Percentiles rank a stretch among this genome's conserved stretches.
phyloP scores from a whole-genome alignment of 2,888 invertebrate species.

The Tachystola acroxantha region DNA sequence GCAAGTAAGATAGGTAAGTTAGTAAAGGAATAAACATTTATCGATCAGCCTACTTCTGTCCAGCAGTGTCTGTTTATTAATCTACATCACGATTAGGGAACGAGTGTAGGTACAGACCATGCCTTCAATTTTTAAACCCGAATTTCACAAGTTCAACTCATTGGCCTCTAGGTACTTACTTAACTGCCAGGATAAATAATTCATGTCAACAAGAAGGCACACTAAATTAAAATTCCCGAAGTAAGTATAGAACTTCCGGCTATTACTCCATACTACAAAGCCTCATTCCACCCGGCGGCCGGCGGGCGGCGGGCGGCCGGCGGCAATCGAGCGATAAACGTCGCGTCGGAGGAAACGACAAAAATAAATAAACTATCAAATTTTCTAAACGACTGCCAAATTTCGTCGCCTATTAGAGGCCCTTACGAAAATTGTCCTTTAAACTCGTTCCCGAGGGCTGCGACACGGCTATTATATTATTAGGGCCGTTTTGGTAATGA shows the following conservation, averaged over 20 bases:
- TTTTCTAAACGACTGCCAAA: constrained; percentile 64
- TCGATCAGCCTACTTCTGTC: too few relatives aligned
- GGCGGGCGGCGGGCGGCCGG: constrained; percentile 20
- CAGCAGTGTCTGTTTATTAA: too few relatives aligned
- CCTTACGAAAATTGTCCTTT: constrained; percentile 67
- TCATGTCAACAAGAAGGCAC: not conserved
- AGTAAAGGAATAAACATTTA: too few relatives aligned
- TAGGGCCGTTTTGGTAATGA: constrained; percentile 74
- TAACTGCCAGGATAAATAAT: too few relatives aligned
- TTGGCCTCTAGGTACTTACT: too few relatives aligned
- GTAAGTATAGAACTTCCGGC: constrained; percentile 31
- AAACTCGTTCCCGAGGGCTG: constrained; percentile 61
- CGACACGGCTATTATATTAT: constrained; percentile 77
- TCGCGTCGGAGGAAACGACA: constrained; percentile 32
- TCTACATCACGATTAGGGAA: too few relatives aligned
- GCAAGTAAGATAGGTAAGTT: too few relatives aligned
- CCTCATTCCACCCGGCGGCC: constrained; percentile 23
- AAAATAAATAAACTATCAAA: constrained; percentile 49
- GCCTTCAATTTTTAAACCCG: too few relatives aligned
- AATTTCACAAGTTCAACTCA: too few relatives aligned
- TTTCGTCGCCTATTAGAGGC: constrained; percentile 55
- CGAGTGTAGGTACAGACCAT: too few relatives aligned
- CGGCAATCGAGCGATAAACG: constrained; percentile 30
- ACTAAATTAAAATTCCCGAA: not conserved
- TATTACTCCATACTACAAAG: constrained; percentile 27